Evolutionary conservation across 2,797 vertebrate species (phyloP), one percentile per base, ranked within the genome.

Genomic region (Taeniopygia guttata): DNA sequence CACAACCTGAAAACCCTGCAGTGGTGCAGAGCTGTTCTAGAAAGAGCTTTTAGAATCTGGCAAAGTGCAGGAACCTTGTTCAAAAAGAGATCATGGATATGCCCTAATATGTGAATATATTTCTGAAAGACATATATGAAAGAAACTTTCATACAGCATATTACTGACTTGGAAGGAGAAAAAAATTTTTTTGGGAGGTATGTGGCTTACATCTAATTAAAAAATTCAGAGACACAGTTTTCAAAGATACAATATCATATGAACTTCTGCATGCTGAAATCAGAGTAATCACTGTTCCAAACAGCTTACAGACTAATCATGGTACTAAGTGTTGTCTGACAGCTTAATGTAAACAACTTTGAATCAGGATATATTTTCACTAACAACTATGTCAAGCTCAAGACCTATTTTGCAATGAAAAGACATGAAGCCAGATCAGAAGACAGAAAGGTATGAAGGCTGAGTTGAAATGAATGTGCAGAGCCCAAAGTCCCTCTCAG

Each of bases 131-230:
- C 16, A 43, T n/a, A n/a, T n/a, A n/a, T n/a, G n/a, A n/a, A n/a
- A n/a, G 4, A 27, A 46, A 27, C 0, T 52, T 83, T 68, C n/a
- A 14, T 68, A 17, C 54, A 42, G n/a, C 10, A 13, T 76, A 36
- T 54, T 79, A 51, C 7, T 64, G 29, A 68, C 8, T 49, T 58
- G 7, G 7, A 29, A 26, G 4, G 13, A 12, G 2, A 4, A 13
- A 7, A 38, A 42, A 27, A 8, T 0, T 0, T 5, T 48, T 67
- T 67, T 46, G 23, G 26, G 26, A 27, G 16, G 9, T 17, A 3
- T 25, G 10, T 9, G 20, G 0, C 6, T 55, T 81, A 30, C 15
- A 10, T 51, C 54, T 55, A 60, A 43, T 68, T 79, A 13, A 68
- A 72, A 72, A 85, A 63, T 23, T 15, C 40, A 46, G 49, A 40